Percentiles rank a stretch among this genome's conserved stretches.
Conservation (phyloP, 2,888 invertebrate species). For the Epirrita christyi region DNA sequence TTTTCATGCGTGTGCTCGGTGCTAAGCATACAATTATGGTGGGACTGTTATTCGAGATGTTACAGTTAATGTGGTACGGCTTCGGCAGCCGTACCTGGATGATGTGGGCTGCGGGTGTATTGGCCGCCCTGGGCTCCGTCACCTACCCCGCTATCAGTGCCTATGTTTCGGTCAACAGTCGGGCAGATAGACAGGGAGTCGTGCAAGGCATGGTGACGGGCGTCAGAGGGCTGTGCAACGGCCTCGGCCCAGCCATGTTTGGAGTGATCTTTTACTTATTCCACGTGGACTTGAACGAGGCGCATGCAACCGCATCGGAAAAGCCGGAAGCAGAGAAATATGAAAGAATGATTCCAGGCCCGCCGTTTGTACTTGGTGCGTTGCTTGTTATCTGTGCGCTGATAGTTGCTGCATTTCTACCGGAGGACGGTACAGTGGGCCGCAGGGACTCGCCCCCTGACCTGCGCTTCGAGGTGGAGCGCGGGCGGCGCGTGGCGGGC, state of each 20-base stretch:
- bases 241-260: conserved; percentile 99
- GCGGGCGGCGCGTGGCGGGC: conserved; percentile 90
- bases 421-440: conserved; percentile 83
- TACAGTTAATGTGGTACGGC: conserved; percentile 98
- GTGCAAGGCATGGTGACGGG: conserved; percentile 99
- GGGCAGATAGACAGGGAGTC: conserved; percentile 98
- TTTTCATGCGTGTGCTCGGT: conserved; percentile 93
- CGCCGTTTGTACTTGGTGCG: conserved; percentile 99
- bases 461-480: conserved; percentile 92
- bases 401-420: conserved; percentile 95
- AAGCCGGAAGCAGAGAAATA: conserved; percentile 78
- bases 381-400: conserved; percentile 98
- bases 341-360: conserved; percentile 95
- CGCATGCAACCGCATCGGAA: conserved; percentile 67
- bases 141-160: conserved; percentile 99
- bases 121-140: conserved; percentile 97
- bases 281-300: conserved; percentile 97
- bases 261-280: conserved; percentile 99
- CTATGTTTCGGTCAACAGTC: conserved; percentile 98
- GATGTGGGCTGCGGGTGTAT: conserved; percentile 99
- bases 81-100: conserved; percentile 99
- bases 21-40: conserved; percentile 99
- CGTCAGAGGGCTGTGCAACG: conserved; percentile 98
- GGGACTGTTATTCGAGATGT: conserved; percentile 97
- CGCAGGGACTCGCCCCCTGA: conserved; percentile 86